phyloP scores from a whole-genome alignment of 2,888 invertebrate species.

The Leucophenga maculata region DNA sequence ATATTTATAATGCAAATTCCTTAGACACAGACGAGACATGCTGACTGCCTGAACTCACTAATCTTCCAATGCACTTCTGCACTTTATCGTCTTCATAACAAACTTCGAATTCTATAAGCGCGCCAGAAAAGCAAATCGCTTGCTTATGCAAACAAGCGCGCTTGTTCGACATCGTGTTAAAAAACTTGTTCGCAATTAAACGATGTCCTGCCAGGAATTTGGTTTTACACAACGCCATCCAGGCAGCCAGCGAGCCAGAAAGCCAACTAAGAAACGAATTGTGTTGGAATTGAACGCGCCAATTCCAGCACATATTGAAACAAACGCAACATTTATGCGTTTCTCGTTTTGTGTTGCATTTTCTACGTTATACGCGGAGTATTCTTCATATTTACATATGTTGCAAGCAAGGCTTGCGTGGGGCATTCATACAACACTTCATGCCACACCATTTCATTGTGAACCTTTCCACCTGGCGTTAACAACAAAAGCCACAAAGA shows the following conservation, averaged over 20 bases:
- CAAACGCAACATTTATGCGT: neutral
- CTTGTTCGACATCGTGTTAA: constrained; percentile 71
- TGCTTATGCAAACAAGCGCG: constrained; percentile 57
- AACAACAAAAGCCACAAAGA: constrained; percentile 36
- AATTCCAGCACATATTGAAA: neutral
- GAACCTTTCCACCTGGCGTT: constrained; percentile 66
- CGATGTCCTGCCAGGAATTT: constrained; percentile 69
- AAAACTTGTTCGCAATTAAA: constrained; percentile 71
- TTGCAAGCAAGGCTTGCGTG: constrained; percentile 30
- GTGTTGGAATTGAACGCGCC: too few species aligned
- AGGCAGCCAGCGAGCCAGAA: constrained; percentile 23
- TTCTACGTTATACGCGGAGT: constrained; percentile 1
- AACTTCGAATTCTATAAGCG: neutral
- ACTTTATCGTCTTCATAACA: neutral
- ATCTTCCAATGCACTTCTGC: neutral
- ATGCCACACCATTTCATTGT: constrained; percentile 9
- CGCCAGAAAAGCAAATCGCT: constrained; percentile 2
- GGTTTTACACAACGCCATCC: neutral
- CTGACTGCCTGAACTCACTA: constrained; percentile 5
- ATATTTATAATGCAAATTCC: neutral
- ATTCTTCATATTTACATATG: constrained; percentile 31
- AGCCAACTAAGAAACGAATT: constrained; percentile 11
- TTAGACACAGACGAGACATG: neutral
- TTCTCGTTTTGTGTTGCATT: constrained; percentile 13
- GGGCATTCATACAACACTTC: constrained; percentile 24